Evolutionary conservation across 2,888 invertebrate species (phyloP), one percentile per base, ranked within the genome.

Genomic region (Phrixothrix hirtus): DNA sequence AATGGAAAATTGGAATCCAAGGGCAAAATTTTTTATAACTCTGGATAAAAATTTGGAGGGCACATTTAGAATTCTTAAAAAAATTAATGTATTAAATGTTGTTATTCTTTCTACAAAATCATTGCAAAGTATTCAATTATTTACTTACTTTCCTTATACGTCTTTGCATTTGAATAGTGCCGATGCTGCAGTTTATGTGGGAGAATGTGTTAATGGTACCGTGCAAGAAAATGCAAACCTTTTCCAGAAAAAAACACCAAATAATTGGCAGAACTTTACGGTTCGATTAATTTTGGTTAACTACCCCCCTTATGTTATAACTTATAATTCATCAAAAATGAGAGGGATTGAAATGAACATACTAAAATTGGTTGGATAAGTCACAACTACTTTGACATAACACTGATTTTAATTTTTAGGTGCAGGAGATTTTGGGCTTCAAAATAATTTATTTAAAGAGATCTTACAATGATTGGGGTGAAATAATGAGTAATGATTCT

Each of bases 11-110:
- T 50, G 50, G 50, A 50, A 50, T 31, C 44, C 50, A 2, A 50
- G 39, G 26, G 50, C 50, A 13, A 50, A 39, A 35, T 44, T 50
- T 25, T 11, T 50, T 1, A n/a, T 50, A n/a, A 10, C 34, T 1
- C 16, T 39, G 7, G 35, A 39, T 13, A 25, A 26, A 25, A 7
- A 26, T 3, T 12, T 13, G 6, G 9, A 9, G 1, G n/a, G 10
- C 7, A n/a, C 35, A 12, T 27, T 35, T 11, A 5, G 16, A 9
- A 21, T 10, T 29, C 7, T 41, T 2, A 10, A 35, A 1, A 35
- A 35, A n/a, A 29, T 32, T 10, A 29, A 34, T 11, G 35, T 45
- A 7, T 38, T 13, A 1, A 41, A 51, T 9, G 14, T 44, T 0
- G 15, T 45, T 1, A 3, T 17, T 1, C n/a, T 51, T 11, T 7